Evolutionary conservation across 35 echinoderm and acorn worm species (phyloP).

Genomic region (Apostichopus parvimensis): DNA sequence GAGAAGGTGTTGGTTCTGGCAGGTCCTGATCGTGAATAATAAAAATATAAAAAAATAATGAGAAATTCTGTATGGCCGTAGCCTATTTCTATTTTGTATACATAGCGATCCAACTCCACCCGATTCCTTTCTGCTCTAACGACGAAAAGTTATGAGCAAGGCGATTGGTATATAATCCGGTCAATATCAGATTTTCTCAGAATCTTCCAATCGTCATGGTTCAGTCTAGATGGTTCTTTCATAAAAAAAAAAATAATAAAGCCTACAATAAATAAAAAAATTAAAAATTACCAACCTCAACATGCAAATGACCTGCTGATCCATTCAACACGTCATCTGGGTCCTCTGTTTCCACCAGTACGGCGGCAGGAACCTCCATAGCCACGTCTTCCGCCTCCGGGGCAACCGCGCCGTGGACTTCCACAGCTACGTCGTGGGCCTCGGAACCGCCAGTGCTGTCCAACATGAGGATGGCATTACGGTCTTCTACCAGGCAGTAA

Average conservation of each 20-base stretch:
- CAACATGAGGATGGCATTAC: neutral
- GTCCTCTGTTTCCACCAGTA: neutral
- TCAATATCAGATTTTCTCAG: too few species aligned
- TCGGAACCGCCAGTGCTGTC: neutral
- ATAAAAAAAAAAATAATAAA: too few species aligned
- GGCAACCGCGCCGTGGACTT: neutral
- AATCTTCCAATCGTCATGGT: too few species aligned
- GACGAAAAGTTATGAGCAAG: too few species aligned
- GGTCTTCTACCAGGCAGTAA: neutral
- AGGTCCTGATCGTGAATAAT: neutral
- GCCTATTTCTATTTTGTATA: too few species aligned
- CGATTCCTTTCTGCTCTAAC: too few species aligned
- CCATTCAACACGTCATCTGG: neutral
- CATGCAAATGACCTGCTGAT: neutral
- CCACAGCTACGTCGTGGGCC: neutral
- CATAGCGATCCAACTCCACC: too few species aligned
- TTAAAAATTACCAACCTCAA: neutral
- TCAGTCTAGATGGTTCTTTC: too few species aligned
- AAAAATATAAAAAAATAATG: too few species aligned
- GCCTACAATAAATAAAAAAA: too few species aligned
- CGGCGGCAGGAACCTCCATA: neutral
- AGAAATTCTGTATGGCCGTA: too few species aligned
- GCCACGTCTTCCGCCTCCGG: neutral
- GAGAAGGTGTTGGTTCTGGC: neutral
- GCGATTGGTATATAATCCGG: too few species aligned